Percentiles rank a stretch among this genome's conserved stretches.
Evolutionary conservation across 2,888 invertebrate species (phyloP).

Genomic region (Pyralis farinalis): DNA sequence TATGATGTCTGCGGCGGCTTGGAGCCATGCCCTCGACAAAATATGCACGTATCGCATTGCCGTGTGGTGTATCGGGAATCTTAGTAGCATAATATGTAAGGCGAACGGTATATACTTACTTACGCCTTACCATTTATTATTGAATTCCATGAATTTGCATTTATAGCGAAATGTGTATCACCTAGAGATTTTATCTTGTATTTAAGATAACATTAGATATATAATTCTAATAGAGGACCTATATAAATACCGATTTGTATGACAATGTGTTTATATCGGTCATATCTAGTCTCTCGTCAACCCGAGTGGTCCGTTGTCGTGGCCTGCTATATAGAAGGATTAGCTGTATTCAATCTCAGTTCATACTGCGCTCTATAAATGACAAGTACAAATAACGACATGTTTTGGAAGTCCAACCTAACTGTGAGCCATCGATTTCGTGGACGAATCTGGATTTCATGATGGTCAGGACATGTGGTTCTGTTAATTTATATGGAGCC

Average conservation of each 20-base stretch:
- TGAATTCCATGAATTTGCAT: constrained; percentile 82
- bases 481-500: too few species aligned
- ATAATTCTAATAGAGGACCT: constrained; percentile 59
- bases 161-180: constrained; percentile 78
- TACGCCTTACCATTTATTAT: constrained; percentile 65
- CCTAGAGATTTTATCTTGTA: constrained; percentile 78
- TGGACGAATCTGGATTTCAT: too few species aligned
- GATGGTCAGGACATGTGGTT: too few species aligned
- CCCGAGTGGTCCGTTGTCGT: constrained; percentile 47
- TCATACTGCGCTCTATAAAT: constrained; percentile 53
- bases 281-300: constrained; percentile 68
- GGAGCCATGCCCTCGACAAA: constrained; percentile 8
- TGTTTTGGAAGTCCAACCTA: constrained; percentile 56
- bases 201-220: constrained; percentile 71
- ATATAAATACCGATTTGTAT: constrained; percentile 55
- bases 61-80: constrained; percentile 52
- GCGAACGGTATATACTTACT: constrained; percentile 32
- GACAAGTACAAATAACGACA: constrained; percentile 74
- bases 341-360: constrained; percentile 50
- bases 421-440: too few species aligned
- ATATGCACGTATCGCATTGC: constrained; percentile 27
- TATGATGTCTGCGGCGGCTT: too few species aligned
- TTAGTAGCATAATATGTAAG: constrained; percentile 77
- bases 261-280: constrained; percentile 59
- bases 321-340: constrained; percentile 36